Conservation (phyloP, 2,797 vertebrate species). For the Amphiprion clarkii region DNA sequence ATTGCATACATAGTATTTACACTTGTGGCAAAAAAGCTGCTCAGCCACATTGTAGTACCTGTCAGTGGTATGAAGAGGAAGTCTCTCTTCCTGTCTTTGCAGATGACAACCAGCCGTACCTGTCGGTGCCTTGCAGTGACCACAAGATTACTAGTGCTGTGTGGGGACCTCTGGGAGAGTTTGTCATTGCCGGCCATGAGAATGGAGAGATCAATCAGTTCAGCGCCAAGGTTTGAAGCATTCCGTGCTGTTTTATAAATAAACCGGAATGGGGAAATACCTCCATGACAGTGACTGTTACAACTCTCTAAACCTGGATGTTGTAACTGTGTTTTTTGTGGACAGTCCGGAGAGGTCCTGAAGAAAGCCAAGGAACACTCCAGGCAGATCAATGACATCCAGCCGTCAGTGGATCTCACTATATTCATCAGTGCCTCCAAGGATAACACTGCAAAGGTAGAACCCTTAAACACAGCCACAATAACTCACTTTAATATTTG, state of each 20-base stretch:
- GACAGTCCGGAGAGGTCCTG: slow-evolving; percentile 92
- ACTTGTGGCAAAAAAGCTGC: too few species aligned
- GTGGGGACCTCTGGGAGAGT: slow-evolving; percentile 97
- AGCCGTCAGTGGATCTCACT: slow-evolving; percentile 95
- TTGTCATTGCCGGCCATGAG: slow-evolving; percentile 95
- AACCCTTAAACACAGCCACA: background rate
- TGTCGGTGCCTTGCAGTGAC: slow-evolving; percentile 92
- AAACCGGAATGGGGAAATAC: background rate
- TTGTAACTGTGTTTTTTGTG: background rate
- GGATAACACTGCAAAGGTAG: slow-evolving; percentile 95
- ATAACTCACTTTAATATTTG: too few species aligned
- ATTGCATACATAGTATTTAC: too few species aligned
- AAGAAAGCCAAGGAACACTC: slow-evolving; percentile 94
- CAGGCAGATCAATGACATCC: slow-evolving; percentile 98
- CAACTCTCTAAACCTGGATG: too few species aligned
- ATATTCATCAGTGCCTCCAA: slow-evolving; percentile 98
- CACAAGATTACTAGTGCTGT: slow-evolving; percentile 97
- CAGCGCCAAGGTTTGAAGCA: slow-evolving; percentile 91
- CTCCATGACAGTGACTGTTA: background rate
- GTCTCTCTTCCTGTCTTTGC: slow-evolving; percentile 23
- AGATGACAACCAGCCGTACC: slow-evolving; percentile 96
- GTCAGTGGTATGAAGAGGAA: background rate
- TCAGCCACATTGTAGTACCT: background rate
- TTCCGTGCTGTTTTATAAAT: background rate
- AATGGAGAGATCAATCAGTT: slow-evolving; percentile 97